Percentiles rank a stretch among this genome's conserved stretches.
Evolutionary conservation across 2,113 vertebrate genomes (phyloP).

Genomic region (Salvator merianae): DNA sequence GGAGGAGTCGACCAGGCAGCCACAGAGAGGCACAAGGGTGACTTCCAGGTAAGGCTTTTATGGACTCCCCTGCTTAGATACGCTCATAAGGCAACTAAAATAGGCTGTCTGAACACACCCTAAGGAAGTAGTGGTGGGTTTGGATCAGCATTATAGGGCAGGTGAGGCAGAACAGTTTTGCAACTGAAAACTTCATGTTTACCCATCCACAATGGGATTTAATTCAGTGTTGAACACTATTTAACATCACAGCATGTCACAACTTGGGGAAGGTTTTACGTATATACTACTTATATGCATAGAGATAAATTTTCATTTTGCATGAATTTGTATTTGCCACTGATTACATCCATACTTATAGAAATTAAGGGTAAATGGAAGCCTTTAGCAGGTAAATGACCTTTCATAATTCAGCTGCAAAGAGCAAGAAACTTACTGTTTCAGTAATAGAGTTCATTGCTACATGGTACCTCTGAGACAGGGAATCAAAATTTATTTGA

Average conservation of each 20-base stretch:
- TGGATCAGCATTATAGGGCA: no score
- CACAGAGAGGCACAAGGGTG: no score
- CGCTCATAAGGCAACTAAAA: no score
- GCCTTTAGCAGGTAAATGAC: background rate
- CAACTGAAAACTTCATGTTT: no score
- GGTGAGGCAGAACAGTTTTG: no score
- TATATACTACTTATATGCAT: no score
- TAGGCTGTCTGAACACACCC: no score
- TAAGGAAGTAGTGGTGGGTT: no score
- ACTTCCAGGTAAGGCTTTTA: no score
- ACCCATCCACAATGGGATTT: no score
- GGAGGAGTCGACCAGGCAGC: no score
- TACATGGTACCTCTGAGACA: background rate
- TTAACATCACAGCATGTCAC: background rate
- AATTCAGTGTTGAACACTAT: background rate
- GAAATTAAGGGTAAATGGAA: background rate
- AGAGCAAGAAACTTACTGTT: background rate
- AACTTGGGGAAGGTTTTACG: background rate
- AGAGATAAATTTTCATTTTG: background rate
- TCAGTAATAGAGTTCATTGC: background rate
- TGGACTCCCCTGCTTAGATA: no score
- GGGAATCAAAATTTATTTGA: slow-evolving; percentile 2
- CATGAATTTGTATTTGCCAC: background rate
- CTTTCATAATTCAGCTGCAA: slow-evolving; percentile 15
- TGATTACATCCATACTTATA: background rate